Evolutionary conservation across 2,113 vertebrate species (phyloP).

Genomic region (Aramus guarauna): DNA sequence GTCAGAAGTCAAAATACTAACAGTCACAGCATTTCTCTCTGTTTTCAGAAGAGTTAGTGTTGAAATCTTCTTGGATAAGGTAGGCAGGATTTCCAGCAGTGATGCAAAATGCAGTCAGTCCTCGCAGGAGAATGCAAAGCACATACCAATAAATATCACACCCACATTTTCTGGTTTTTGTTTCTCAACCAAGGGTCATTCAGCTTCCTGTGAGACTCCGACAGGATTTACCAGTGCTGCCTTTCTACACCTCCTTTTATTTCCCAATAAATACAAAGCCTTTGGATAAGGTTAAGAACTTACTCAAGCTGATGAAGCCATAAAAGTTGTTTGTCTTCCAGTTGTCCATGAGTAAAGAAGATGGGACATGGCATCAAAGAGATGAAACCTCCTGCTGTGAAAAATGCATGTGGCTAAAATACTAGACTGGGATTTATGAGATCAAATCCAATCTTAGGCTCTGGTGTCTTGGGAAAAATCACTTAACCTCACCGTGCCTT

Average conservation of each 20-base stretch:
- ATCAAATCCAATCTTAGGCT: neutral
- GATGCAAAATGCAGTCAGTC: neutral
- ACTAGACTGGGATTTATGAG: neutral
- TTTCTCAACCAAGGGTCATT: conserved; percentile 15
- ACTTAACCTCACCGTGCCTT: neutral
- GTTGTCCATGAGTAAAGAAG: neutral
- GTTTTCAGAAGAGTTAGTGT: neutral
- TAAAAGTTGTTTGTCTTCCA: neutral
- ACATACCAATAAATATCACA: conserved; percentile 1
- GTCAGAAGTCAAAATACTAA: neutral
- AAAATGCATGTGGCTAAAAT: neutral
- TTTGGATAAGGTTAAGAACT: neutral
- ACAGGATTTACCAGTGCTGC: neutral
- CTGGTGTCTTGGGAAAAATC: neutral
- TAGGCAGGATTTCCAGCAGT: neutral
- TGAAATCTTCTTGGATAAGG: neutral
- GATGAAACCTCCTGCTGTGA: neutral
- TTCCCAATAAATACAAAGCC: conserved; percentile 33
- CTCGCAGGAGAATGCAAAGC: neutral
- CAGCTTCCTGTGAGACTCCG: conserved; percentile 1
- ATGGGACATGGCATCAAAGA: neutral
- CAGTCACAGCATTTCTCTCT: neutral
- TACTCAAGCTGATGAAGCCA: neutral
- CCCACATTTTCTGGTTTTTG: conserved; percentile 31
- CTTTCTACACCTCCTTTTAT: neutral